Evolutionary conservation across 2,888 invertebrate species (phyloP).

Genomic region (Drosophila meridionalis): DNA sequence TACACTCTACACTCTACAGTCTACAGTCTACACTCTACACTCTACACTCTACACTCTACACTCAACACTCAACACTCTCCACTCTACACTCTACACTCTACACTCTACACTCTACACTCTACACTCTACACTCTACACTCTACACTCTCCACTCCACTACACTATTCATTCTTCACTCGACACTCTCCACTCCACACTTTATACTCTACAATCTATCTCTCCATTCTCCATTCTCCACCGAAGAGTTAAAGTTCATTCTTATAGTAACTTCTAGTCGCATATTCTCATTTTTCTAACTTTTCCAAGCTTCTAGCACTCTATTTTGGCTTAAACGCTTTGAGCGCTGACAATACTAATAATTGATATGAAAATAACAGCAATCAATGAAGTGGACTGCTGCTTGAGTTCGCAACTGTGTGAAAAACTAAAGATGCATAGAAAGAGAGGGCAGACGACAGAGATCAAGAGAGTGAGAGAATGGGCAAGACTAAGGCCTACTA

Average conservation of each 20-base stretch:
- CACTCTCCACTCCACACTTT: neutral
- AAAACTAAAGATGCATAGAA: neutral
- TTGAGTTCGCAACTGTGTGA: slow-evolving; percentile 15
- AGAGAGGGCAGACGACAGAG: neutral
- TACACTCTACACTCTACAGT: neutral
- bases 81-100: neutral
- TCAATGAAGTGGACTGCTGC: slow-evolving; percentile 23
- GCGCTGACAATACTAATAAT: slow-evolving; percentile 53
- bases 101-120: neutral
- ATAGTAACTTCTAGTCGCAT: slow-evolving; percentile 3
- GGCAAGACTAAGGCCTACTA: slow-evolving; percentile 21
- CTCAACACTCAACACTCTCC: neutral
- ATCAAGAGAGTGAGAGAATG: neutral
- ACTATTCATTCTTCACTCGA: neutral
- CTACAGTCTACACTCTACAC: neutral
- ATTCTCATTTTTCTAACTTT: neutral
- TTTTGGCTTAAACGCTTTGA: slow-evolving; percentile 44
- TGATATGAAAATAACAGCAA: slow-evolving; percentile 67
- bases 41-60: neutral
- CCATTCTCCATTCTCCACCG: neutral
- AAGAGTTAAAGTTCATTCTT: too few species aligned
- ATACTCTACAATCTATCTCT: too few species aligned
- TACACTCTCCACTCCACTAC: neutral
- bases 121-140: neutral
- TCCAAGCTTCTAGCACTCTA: neutral